These are phyloP conservation scores for Notothenia rossii DNA, from an alignment of 2,113 vertebrate species.

Conservation along the genomic window DNA sequence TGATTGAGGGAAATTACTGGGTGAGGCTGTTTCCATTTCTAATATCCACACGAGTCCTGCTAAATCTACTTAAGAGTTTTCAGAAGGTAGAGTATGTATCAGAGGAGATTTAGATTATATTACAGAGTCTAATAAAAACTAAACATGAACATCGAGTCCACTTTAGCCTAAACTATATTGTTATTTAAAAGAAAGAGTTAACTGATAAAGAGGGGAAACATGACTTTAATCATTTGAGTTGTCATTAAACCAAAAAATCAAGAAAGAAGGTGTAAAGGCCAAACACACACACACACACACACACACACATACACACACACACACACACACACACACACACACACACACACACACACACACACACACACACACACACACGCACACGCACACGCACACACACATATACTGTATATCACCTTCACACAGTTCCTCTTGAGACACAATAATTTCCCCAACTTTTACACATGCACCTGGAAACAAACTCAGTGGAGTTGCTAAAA, in stretches of 20 bases:
- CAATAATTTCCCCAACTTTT: background rate
- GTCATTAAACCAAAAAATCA: background rate
- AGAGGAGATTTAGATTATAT: background rate
- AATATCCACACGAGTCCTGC: background rate
- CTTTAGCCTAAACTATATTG: background rate
- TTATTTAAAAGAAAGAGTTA: background rate
- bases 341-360: background rate
- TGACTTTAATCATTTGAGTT: background rate
- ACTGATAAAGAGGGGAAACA: fast-evolving
- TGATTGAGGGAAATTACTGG: background rate
- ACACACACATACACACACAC: background rate
- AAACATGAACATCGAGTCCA: background rate
- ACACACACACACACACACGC: background rate
- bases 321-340: background rate
- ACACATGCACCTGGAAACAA: background rate
- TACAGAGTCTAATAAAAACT: background rate
- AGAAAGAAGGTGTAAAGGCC: background rate
- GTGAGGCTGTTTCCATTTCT: background rate
- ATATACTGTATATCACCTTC: slow-evolving; percentile 26
- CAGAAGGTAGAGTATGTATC: background rate
- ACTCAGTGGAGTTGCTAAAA: background rate
- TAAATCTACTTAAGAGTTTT: background rate
- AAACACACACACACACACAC: background rate
- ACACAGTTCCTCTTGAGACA: no score
- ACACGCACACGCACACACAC: slow-evolving; percentile 3